Evolutionary conservation across 2,888 invertebrate genomes (phyloP).

Genomic region (Euspilapteryx auroguttella): DNA sequence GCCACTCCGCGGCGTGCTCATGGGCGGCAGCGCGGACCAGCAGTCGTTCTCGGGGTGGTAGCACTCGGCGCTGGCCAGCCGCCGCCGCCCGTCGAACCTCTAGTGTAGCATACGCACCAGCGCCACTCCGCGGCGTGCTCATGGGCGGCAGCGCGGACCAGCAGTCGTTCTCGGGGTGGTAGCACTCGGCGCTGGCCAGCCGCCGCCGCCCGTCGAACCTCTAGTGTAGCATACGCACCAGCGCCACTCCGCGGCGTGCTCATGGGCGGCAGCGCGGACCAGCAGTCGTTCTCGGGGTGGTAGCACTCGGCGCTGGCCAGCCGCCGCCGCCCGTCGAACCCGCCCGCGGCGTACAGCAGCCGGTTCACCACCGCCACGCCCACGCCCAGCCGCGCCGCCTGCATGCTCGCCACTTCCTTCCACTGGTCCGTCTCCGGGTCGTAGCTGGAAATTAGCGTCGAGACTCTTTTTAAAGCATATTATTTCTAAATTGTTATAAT

Average conservation of each 20-base stretch:
- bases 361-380: slow-evolving; percentile 80
- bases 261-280: slow-evolving; percentile 83
- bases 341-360: slow-evolving; percentile 81
- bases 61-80: slow-evolving; percentile 82
- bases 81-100: slow-evolving; percentile 82
- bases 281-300: slow-evolving; percentile 89
- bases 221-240: slow-evolving; percentile 65
- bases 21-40: slow-evolving; percentile 81
- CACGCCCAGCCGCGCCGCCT: slow-evolving; percentile 76
- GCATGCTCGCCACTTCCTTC: slow-evolving; percentile 76
- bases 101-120: slow-evolving; percentile 77
- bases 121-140: slow-evolving; percentile 75
- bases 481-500: too few species aligned
- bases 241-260: slow-evolving; percentile 80
- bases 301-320: slow-evolving; percentile 85
- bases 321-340: slow-evolving; percentile 81
- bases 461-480: slow-evolving; percentile 1
- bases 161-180: slow-evolving; percentile 82
- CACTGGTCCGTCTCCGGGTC: slow-evolving; percentile 85
- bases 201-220: slow-evolving; percentile 83
- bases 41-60: slow-evolving; percentile 92
- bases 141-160: slow-evolving; percentile 79
- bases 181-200: slow-evolving; percentile 82
- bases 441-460: slow-evolving; percentile 56
- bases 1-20: slow-evolving; percentile 80